Evolutionary conservation across 1,140 invertebrate genomes (phyloP).

Genomic region (Cyrtorhinus lividipennis): DNA sequence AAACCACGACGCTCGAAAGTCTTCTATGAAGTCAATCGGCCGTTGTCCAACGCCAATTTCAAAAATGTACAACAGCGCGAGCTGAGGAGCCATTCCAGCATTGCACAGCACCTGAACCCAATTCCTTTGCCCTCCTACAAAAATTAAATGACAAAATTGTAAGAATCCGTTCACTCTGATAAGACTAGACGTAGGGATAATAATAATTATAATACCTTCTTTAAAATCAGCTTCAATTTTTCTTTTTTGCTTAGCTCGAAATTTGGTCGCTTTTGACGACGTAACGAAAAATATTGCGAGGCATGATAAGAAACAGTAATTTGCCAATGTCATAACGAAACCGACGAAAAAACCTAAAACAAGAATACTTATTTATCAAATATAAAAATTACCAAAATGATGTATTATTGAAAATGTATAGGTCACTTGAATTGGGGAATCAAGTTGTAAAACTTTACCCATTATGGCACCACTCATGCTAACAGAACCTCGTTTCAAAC

Average conservation of each 20-base stretch:
- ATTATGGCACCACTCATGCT: constrained; percentile 52
- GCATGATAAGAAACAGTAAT: constrained; percentile 56
- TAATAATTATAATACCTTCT: constrained; percentile 42
- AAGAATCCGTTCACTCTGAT: background rate
- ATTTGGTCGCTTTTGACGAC: constrained; percentile 71
- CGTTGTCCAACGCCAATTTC: constrained; percentile 63
- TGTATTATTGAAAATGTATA: background rate
- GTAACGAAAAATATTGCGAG: constrained; percentile 65
- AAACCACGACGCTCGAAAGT: constrained; percentile 69
- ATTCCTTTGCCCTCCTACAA: constrained; percentile 63
- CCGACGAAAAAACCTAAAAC: constrained; percentile 52
- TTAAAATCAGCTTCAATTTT: constrained; percentile 66
- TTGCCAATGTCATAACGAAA: constrained; percentile 65
- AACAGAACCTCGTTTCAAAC: constrained; percentile 48
- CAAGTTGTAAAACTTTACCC: too few relatives aligned
- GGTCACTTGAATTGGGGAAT: background rate
- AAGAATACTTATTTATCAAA: constrained; percentile 19
- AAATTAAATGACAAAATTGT: constrained; percentile 16
- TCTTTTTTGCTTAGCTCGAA: constrained; percentile 47
- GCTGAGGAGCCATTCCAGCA: constrained; percentile 64
- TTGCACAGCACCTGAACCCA: constrained; percentile 87
- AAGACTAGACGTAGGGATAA: background rate
- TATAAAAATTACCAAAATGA: constrained; percentile 15
- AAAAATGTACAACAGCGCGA: constrained; percentile 64
- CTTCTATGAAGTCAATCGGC: constrained; percentile 58